Base-by-base conservation (phyloP, 2,888 invertebrate genomes). In the Eristalinus aeneus region DNA sequence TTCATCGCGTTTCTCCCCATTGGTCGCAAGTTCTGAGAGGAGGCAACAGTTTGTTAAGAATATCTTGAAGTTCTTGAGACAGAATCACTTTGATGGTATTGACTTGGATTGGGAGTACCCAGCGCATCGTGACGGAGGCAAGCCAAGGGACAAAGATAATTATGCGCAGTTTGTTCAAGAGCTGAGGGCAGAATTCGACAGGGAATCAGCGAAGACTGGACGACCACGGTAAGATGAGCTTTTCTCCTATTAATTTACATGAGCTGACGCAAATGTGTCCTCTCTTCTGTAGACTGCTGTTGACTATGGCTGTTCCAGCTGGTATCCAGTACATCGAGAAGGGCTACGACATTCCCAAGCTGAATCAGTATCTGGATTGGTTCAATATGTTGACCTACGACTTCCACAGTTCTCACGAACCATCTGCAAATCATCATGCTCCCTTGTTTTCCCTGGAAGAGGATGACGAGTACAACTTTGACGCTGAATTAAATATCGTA, bases 221-320 rank as follows among this genome's bases (percentile, higher is more conserved):
- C 95, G 97, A 89, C 94, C 96, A 0, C 93, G 94, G 56, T 89
- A 73, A 53, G 36, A 9, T 23, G 6, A 1, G 6, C 5, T 5
- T 23, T 16, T 0, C 11, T 34, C 32, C 9, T 23, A 46, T n/a
- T 9, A 8, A 8, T 6, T 46, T 16, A 16, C 16, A n/a, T 46
- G 46, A 2, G 31, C 22, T 63, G n/a, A 53, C 2, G 20, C n/a
- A 46, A n/a, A n/a, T n/a, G n/a, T 31, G 27, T 75, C 22, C 65
- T 3, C 23, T 5, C 16, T 0, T 8, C 8, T 46, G 5, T 54
- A 92, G 96, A 87, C 94, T 98, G 36, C 93, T 98, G 69, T 93
- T 98, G 20, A 97, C 98, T 6, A 97, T 98, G 96, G 98, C 98
- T 11, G 97, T 98, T 34, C 98, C 98, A 0, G 98, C 98, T 1